phyloP scores from a whole-genome alignment of 1,140 invertebrate species.

The Euwallacea fornicatus region DNA sequence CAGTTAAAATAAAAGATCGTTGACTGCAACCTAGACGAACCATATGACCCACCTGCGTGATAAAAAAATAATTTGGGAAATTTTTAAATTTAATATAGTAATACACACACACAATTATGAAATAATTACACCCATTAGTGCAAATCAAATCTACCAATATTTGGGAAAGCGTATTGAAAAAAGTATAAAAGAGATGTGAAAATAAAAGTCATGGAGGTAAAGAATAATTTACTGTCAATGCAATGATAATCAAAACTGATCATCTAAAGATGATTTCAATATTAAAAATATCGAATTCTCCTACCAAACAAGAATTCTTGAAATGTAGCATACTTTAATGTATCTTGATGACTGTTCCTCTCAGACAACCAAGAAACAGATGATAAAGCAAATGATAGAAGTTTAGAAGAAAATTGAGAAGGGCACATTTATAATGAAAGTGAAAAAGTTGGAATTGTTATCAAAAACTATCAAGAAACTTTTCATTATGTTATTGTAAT shows the following conservation, averaged over 20 bases:
- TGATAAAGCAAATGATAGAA: slow-evolving; percentile 45
- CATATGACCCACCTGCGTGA: slow-evolving; percentile 79
- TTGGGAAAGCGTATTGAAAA: no score
- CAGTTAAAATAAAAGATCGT: slow-evolving; percentile 80
- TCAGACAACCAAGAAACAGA: slow-evolving; percentile 40
- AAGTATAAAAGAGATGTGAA: no score
- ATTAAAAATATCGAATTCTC: slow-evolving; percentile 49
- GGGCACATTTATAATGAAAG: slow-evolving; percentile 26
- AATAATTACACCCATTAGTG: no score
- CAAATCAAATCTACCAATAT: no score
- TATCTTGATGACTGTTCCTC: slow-evolving; percentile 17
- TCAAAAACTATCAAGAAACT: slow-evolving; percentile 42
- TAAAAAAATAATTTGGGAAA: not conserved
- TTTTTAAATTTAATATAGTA: no score
- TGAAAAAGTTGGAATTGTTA: slow-evolving; percentile 35
- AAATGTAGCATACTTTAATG: slow-evolving; percentile 36
- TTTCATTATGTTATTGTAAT: slow-evolving; percentile 38
- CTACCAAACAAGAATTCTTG: slow-evolving; percentile 43
- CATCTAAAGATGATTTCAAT: slow-evolving; percentile 7
- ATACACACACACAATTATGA: no score
- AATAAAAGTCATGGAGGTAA: no score
- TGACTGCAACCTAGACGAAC: slow-evolving; percentile 90
- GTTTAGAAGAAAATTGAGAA: slow-evolving; percentile 45
- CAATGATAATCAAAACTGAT: no score
- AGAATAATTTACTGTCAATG: no score